Percentiles rank a stretch among this genome's conserved stretches.
phyloP scores from a whole-genome alignment of 2,888 invertebrate genomes.

The Xanthorhoe spadicearia region DNA sequence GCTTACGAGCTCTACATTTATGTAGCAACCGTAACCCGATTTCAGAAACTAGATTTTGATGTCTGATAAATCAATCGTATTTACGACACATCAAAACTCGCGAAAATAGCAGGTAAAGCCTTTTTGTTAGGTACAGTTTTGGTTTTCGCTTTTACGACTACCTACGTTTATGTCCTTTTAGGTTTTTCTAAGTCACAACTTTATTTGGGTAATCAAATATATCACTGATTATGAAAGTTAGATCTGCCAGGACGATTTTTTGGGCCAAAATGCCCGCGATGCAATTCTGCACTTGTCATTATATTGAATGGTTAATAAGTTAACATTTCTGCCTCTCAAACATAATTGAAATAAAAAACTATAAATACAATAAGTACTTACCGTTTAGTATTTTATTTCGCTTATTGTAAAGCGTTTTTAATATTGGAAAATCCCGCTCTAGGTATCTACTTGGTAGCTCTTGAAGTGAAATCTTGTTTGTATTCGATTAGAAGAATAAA shows the following conservation, averaged over 20 bases:
- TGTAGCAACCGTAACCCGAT: not conserved
- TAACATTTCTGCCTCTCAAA: too few species aligned
- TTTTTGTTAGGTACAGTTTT: conserved; percentile 19
- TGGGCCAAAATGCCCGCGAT: too few species aligned
- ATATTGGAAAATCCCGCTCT: not conserved
- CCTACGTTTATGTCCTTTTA: not conserved
- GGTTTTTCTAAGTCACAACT: not conserved
- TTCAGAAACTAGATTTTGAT: not conserved
- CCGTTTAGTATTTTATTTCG: not conserved
- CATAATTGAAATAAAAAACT: too few species aligned
- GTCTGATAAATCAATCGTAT: conserved; percentile 6
- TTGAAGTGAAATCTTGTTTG: conserved; percentile 12
- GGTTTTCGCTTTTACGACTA: conserved; percentile 23
- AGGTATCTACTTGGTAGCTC: not conserved
- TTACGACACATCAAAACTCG: conserved; percentile 23
- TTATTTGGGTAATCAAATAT: not conserved
- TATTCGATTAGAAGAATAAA: conserved; percentile 15
- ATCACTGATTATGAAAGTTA: too few species aligned
- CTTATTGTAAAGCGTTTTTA: not conserved
- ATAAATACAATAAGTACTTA: too few species aligned
- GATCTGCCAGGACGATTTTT: too few species aligned
- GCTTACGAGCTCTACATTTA: not conserved
- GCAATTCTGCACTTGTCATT: too few species aligned
- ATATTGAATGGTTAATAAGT: too few species aligned
- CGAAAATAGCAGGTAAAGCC: conserved; percentile 21